phyloP scores from a whole-genome alignment of 1,140 invertebrate species.

The Ceratosolen fusciceps region DNA sequence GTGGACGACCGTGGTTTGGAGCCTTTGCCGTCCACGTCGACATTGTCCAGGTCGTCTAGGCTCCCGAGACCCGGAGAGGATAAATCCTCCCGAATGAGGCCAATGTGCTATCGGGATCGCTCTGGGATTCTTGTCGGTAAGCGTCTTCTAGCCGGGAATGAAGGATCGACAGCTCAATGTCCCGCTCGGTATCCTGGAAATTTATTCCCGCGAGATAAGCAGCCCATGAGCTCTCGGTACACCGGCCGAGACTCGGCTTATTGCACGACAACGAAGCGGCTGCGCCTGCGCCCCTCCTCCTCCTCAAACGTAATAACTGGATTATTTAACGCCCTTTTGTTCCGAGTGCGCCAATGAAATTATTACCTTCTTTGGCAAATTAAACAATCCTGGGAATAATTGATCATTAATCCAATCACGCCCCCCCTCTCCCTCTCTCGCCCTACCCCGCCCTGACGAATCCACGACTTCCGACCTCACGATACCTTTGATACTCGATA shows the following conservation, averaged over 20 bases:
- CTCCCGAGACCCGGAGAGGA: not conserved
- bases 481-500: too few relatives aligned
- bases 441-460: too few relatives aligned
- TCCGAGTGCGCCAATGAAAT: not conserved
- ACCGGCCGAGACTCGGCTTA: conserved; percentile 29
- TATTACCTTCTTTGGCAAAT: not conserved
- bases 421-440: too few relatives aligned
- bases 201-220: conserved; percentile 49
- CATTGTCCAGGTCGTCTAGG: not conserved
- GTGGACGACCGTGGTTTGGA: too few relatives aligned
- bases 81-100: conserved; percentile 37
- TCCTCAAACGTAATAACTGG: not conserved
- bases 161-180: conserved; percentile 29
- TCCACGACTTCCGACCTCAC: too few relatives aligned
- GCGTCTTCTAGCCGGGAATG: conserved; percentile 34
- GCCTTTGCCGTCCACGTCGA: not conserved
- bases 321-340: not conserved
- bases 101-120: not conserved
- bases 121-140: not conserved
- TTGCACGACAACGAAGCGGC: not conserved
- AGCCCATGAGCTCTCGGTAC: not conserved
- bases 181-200: conserved; percentile 10
- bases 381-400: too few relatives aligned
- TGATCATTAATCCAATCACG: too few relatives aligned
- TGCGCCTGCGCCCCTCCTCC: not conserved